Evolutionary conservation across 2,113 vertebrate genomes (phyloP).

Genomic region (Etia nguti): DNA sequence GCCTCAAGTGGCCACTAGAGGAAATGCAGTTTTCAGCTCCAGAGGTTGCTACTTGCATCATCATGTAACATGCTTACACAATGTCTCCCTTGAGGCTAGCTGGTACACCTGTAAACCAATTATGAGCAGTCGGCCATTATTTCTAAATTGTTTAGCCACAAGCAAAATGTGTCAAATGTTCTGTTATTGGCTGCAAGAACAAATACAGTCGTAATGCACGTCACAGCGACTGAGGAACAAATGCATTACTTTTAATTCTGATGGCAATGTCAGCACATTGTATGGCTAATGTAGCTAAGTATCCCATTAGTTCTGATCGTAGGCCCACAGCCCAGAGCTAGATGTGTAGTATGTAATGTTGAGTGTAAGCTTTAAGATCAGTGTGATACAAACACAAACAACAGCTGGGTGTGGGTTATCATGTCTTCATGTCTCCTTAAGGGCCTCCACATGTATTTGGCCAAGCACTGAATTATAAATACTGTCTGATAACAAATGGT

Average conservation of each 20-base stretch:
- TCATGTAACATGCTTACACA: background rate
- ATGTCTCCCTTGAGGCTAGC: background rate
- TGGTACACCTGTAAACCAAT: background rate
- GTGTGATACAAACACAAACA: background rate
- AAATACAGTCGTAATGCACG: background rate
- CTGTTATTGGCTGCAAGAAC: background rate
- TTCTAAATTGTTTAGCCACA: background rate
- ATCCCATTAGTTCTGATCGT: background rate
- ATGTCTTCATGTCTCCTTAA: background rate
- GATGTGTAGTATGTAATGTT: background rate
- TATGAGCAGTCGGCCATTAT: background rate
- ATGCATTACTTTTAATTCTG: background rate
- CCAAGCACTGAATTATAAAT: background rate
- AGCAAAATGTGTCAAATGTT: background rate
- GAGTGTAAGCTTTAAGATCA: background rate
- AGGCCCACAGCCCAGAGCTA: background rate
- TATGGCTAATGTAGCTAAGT: background rate
- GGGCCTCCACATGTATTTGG: background rate
- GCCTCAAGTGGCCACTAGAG: background rate
- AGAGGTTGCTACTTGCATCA: background rate
- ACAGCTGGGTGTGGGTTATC: background rate
- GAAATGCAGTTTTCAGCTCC: background rate
- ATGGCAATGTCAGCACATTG: background rate
- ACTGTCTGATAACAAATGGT: background rate
- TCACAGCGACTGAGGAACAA: background rate